These are phyloP conservation scores for Melanchra persicariae DNA, from an alignment of 2,888 invertebrate species.

Conservation along the genomic window DNA sequence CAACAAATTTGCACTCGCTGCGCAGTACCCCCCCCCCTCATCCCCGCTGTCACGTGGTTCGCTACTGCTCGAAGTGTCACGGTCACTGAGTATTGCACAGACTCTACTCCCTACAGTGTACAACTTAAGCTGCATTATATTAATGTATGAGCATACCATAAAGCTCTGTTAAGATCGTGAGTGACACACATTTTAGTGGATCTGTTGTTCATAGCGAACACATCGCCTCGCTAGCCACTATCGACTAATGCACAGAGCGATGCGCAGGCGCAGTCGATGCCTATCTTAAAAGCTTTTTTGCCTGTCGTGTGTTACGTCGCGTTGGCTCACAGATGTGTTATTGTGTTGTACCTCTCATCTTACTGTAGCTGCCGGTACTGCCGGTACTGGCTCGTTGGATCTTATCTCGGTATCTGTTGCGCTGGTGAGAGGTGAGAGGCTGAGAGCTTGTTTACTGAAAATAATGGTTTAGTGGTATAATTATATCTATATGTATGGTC, in stretches of 20 bases:
- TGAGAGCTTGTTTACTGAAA: constrained; percentile 24
- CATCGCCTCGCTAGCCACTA: background rate
- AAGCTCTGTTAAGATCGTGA: constrained; percentile 5
- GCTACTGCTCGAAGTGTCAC: too few relatives aligned
- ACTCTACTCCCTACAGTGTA: too few relatives aligned
- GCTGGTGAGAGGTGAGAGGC: constrained; percentile 9
- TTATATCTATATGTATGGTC: background rate
- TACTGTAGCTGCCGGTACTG: constrained; percentile 14
- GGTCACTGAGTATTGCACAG: too few relatives aligned
- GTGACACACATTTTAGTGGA: constrained; percentile 25
- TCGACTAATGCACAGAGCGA: constrained; percentile 56
- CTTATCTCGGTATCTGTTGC: constrained; percentile 32
- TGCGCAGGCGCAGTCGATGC: constrained; percentile 59
- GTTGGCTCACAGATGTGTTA: constrained; percentile 51
- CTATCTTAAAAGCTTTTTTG: constrained; percentile 74
- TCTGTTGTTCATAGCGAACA: background rate
- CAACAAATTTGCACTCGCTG: too few relatives aligned
- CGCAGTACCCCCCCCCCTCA: too few relatives aligned
- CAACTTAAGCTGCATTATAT: too few relatives aligned
- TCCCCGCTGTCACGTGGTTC: too few relatives aligned
- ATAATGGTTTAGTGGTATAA: background rate
- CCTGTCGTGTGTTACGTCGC: constrained; percentile 43
- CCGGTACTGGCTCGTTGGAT: constrained; percentile 24
- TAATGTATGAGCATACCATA: background rate
- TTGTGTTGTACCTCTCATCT: constrained; percentile 53